Evolutionary conservation across 2,888 invertebrate species (phyloP).

Genomic region (Harpagoxenus sublaevis): DNA sequence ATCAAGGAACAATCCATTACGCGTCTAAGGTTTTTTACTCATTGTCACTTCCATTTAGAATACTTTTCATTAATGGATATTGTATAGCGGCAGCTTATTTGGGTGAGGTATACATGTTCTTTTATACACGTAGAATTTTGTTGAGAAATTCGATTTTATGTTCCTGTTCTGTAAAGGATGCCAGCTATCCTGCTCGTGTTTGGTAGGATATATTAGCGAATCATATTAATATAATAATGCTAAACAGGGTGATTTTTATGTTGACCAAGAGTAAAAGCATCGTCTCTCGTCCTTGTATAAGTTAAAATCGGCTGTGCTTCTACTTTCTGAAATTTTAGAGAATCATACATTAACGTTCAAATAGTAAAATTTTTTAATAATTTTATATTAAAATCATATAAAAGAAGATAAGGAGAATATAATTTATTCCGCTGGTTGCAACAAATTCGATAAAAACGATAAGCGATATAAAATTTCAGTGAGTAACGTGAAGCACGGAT

Average conservation of each 20-base stretch:
- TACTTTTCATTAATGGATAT: constrained; percentile 64
- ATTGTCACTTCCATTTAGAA: constrained; percentile 72
- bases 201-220: constrained; percentile 72
- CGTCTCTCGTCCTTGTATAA: constrained; percentile 62
- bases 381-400: constrained; percentile 78
- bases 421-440: constrained; percentile 73
- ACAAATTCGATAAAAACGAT: constrained; percentile 46
- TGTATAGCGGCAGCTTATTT: constrained; percentile 77
- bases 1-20: constrained; percentile 65
- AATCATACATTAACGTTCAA: constrained; percentile 58
- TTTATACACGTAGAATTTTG: constrained; percentile 73
- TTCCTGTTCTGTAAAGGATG: constrained; percentile 81
- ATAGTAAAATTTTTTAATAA: constrained; percentile 75
- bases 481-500: constrained; percentile 64
- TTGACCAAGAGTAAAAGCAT: constrained; percentile 74
- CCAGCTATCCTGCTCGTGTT: constrained; percentile 71
- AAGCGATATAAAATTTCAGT: constrained; percentile 69
- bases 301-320: constrained; percentile 71
- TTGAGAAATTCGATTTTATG: constrained; percentile 80
- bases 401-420: constrained; percentile 19
- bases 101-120: constrained; percentile 77
- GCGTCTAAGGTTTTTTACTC: constrained; percentile 68
- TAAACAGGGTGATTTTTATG: constrained; percentile 82
- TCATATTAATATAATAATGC: constrained; percentile 74
- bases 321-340: constrained; percentile 73